Percentiles rank a stretch among this genome's conserved stretches.
Conservation (phyloP, 2,888 invertebrate genomes). For the Himalopsyche tibetana region DNA sequence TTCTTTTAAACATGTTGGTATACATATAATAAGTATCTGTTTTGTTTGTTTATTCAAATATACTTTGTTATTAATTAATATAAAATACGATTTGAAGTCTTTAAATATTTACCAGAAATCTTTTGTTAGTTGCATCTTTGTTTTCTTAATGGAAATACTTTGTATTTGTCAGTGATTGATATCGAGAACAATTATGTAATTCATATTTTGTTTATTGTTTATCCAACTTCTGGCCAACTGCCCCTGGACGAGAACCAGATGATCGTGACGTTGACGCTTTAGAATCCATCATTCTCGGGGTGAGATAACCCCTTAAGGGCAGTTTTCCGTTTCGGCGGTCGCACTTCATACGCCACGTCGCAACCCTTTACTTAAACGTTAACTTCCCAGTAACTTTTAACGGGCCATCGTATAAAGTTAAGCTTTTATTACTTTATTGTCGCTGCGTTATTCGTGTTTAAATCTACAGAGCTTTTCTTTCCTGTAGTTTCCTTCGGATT, state of each 20-base stretch:
- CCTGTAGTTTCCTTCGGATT: background rate
- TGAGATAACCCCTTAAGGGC: conserved; percentile 18
- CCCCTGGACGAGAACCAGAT: background rate
- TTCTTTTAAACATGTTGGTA: no score
- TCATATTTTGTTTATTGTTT: no score
- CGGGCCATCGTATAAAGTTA: conserved; percentile 34
- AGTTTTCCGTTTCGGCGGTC: conserved; percentile 1
- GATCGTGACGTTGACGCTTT: conserved; percentile 10
- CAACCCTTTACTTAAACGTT: conserved; percentile 28
- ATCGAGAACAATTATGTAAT: no score
- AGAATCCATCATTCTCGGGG: background rate
- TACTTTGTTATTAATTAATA: no score
- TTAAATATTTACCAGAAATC: no score
- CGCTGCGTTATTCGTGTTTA: conserved; percentile 32
- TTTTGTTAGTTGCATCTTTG: no score
- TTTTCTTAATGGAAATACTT: no score
- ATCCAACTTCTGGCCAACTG: no score
- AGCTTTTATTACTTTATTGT: conserved; percentile 34
- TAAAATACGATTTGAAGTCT: no score
- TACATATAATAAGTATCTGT: no score
- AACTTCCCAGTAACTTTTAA: conserved; percentile 35
- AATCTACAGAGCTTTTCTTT: background rate
- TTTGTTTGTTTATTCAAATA: no score
- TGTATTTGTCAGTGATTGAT: no score
- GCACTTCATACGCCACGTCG: conserved; percentile 25